Evolutionary conservation across 2,113 vertebrate species (phyloP).

Genomic region (Baryphthengus martii): DNA sequence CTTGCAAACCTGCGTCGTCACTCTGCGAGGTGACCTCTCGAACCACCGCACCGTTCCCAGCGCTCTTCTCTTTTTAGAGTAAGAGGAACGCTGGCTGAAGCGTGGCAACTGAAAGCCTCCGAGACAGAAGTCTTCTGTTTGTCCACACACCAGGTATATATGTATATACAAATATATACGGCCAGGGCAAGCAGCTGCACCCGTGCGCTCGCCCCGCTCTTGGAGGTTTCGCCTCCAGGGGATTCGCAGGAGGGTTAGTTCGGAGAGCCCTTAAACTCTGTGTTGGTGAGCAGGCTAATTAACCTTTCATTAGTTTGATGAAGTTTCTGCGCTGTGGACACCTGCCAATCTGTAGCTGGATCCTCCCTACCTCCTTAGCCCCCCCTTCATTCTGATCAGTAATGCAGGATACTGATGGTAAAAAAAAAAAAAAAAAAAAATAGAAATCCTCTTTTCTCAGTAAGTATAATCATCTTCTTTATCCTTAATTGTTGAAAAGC

Average conservation of each 20-base stretch:
- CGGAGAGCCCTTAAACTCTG: neutral
- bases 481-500: constrained; percentile 28
- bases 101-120: neutral
- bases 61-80: constrained; percentile 24
- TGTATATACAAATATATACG: neutral
- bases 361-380: neutral
- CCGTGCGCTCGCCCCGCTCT: neutral
- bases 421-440: neutral
- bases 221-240: constrained; percentile 2
- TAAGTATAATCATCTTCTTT: constrained; percentile 54
- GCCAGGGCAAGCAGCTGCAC: neutral
- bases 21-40: neutral
- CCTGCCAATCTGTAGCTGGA: neutral
- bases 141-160: neutral
- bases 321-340: constrained; percentile 22
- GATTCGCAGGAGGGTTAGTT: neutral
- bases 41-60: neutral
- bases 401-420: constrained; percentile 6
- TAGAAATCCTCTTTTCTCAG: constrained; percentile 2
- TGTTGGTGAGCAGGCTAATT: neutral
- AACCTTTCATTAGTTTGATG: constrained; percentile 5
- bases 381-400: neutral
- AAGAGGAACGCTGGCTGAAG: neutral
- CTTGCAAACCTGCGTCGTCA: neutral
- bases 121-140: neutral